Conservation (phyloP, 2,797 vertebrate genomes). For the Forpus xanthops region DNA sequence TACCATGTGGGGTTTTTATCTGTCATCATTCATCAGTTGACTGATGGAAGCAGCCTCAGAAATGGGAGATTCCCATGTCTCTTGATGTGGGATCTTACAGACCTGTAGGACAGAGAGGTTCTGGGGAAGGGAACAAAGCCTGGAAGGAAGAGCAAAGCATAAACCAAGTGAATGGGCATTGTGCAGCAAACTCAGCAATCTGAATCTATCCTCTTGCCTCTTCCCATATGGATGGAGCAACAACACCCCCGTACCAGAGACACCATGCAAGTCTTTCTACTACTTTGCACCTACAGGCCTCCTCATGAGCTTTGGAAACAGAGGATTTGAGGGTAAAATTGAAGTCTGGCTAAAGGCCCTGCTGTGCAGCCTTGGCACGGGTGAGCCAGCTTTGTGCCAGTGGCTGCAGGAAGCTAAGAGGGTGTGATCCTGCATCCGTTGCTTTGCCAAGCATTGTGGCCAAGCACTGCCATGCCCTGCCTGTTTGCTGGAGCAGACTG, state of each 20-base stretch:
- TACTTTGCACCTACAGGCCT: background rate
- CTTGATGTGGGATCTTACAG: background rate
- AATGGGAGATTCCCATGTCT: background rate
- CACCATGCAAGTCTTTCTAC: background rate
- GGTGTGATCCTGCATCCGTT: background rate
- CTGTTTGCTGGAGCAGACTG: background rate
- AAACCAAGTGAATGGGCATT: background rate
- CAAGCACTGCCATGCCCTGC: background rate
- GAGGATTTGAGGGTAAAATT: background rate
- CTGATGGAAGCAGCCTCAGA: background rate
- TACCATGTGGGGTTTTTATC: rapidly evolving
- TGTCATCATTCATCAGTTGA: background rate
- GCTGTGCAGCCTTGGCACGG: background rate
- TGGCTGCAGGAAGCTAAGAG: background rate
- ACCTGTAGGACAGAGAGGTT: background rate
- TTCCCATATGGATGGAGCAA: background rate
- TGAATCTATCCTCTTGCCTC: background rate
- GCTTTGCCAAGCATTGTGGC: background rate
- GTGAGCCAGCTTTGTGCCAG: background rate
- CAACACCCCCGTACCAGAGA: background rate
- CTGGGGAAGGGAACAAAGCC: background rate
- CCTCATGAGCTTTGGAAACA: background rate
- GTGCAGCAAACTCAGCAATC: background rate
- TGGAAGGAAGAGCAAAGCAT: background rate
- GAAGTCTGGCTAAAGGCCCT: background rate